A percentile compares a stretch with the other conserved stretches of the same genome.
phyloP scores from a whole-genome alignment of 2,113 vertebrate genomes.

The Chascanopsetta lugubris region DNA sequence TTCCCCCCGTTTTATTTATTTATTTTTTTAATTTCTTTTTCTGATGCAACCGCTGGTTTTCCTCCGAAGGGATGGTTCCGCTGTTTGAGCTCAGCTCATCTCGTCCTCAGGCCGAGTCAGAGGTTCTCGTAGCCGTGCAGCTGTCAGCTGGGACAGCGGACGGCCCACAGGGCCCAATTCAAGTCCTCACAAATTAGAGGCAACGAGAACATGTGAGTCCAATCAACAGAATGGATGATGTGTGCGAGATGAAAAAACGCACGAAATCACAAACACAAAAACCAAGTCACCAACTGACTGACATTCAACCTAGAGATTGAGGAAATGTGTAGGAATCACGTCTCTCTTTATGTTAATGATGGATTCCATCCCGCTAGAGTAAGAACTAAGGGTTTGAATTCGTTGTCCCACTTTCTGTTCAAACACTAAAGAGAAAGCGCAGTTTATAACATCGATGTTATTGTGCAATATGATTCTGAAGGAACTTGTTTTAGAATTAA shows the following conservation, averaged over 20 bases:
- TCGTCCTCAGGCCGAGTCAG: conserved; percentile 68
- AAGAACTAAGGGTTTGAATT: no score
- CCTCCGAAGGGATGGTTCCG: conserved; percentile 6
- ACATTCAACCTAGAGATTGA: no score
- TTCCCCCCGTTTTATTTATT: no score
- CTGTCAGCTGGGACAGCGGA: conserved; percentile 73
- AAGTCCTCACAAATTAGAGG: conserved; percentile 1
- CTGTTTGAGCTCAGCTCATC: conserved; percentile 61
- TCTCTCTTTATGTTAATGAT: no score
- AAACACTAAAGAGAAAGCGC: no score
- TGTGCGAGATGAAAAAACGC: neutral
- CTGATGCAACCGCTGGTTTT: conserved; percentile 25
- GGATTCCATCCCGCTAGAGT: no score
- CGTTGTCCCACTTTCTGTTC: no score
- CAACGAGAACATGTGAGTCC: neutral
- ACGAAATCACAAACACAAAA: conserved; percentile 3
- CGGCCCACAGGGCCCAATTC: conserved; percentile 36
- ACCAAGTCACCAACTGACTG: no score
- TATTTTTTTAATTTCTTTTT: neutral
- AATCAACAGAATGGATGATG: neutral
- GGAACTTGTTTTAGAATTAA: no score
- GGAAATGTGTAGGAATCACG: no score
- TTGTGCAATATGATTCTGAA: no score
- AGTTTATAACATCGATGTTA: no score
- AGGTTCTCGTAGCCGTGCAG: conserved; percentile 76